Percentiles rank a stretch among this genome's conserved stretches.
phyloP scores from a whole-genome alignment of 2,113 vertebrate genomes.

The human (Homo sapiens) region DNA sequence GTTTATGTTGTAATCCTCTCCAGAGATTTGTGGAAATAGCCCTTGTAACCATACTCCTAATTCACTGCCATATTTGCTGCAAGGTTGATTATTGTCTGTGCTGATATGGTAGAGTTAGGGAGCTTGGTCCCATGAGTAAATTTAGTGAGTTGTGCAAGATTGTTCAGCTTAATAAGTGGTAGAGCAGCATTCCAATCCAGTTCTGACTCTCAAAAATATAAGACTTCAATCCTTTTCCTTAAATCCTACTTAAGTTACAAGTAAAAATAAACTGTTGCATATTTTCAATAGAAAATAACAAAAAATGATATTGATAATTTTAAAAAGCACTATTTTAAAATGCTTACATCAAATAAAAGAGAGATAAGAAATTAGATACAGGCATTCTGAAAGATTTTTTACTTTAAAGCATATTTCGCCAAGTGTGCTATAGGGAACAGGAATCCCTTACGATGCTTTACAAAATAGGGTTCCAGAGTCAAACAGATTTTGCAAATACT shows the following conservation, averaged over 20 bases:
- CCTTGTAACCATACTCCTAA: background rate
- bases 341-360: constrained; percentile 28
- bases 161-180: background rate
- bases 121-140: background rate
- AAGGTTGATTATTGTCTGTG: background rate
- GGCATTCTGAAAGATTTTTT: constrained; percentile 44
- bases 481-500: background rate
- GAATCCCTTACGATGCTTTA: background rate
- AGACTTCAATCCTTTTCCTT: background rate
- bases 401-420: constrained; percentile 42
- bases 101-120: background rate
- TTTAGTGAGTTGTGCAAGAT: background rate
- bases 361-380: background rate
- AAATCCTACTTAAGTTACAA: constrained; percentile 26
- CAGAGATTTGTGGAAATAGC: background rate
- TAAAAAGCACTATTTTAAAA: background rate
- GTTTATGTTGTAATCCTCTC: background rate
- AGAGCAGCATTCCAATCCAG: background rate
- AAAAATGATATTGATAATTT: constrained; percentile 4
- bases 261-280: constrained; percentile 7
- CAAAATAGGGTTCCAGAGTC: background rate
- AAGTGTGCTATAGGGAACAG: background rate
- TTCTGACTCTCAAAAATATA: background rate
- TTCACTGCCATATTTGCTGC: background rate
- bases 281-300: constrained; percentile 23